Conservation (phyloP, 2,888 invertebrate genomes). For the Anticlea derivata region DNA sequence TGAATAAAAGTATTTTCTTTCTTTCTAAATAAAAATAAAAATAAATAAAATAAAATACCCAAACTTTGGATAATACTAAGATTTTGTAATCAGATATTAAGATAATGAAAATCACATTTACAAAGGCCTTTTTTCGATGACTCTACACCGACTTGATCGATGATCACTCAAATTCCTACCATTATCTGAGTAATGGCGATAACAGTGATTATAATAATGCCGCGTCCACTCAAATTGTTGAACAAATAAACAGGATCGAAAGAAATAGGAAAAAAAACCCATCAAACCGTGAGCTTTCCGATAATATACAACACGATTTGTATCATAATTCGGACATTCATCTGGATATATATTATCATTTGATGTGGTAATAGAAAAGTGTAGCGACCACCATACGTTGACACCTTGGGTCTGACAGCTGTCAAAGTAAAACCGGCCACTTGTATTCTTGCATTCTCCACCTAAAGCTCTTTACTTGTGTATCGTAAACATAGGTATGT, state of each 20-base stretch:
- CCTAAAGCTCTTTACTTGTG: neutral
- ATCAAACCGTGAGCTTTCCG: constrained; percentile 9
- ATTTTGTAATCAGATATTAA: no score
- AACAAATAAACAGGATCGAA: neutral
- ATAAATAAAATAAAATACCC: no score
- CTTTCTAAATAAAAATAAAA: no score
- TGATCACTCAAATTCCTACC: neutral
- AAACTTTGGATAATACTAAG: no score
- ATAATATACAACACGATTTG: constrained; percentile 30
- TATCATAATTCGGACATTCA: constrained; percentile 27
- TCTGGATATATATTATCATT: constrained; percentile 35
- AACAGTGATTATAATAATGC: neutral
- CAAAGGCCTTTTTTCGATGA: no score
- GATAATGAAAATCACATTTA: no score
- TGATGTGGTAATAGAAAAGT: constrained; percentile 27
- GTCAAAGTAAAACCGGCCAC: constrained; percentile 3
- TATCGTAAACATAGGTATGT: constrained; percentile 7
- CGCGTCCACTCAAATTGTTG: neutral
- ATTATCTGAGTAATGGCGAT: constrained; percentile 1
- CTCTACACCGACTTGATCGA: neutral
- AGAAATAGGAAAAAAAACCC: neutral
- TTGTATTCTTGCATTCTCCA: neutral
- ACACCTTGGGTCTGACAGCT: constrained; percentile 1
- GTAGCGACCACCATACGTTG: constrained; percentile 23
- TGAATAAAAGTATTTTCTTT: no score